Conservation (phyloP, 2,113 vertebrate genomes). For the Naja naja region DNA sequence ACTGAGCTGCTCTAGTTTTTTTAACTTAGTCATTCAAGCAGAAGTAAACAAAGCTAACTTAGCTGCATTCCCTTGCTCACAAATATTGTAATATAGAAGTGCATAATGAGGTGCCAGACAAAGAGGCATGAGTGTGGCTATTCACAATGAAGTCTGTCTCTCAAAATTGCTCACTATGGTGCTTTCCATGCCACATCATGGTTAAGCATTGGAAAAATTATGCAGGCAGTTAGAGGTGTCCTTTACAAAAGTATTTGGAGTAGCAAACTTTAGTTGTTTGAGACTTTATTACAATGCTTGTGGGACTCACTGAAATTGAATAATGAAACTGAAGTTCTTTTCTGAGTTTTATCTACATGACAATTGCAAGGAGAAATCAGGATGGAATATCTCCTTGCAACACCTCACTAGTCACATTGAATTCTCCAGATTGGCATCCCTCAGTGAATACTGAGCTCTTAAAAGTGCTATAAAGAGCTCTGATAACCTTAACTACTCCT, state of each 20-base stretch:
- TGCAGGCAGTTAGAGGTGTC: not conserved
- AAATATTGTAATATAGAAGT: not conserved
- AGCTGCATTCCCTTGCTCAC: not conserved
- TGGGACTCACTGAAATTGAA: slow-evolving; percentile 16
- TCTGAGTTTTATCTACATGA: not conserved
- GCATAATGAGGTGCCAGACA: not conserved
- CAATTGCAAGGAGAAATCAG: slow-evolving; percentile 28
- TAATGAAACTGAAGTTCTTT: slow-evolving; percentile 21
- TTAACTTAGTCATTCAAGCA: not conserved
- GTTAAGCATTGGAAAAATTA: slow-evolving; percentile 17
- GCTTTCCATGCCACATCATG: not conserved
- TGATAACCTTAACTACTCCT: slow-evolving; percentile 1
- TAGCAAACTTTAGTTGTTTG: slow-evolving; percentile 12
- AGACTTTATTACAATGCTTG: slow-evolving; percentile 10
- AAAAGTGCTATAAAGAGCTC: slow-evolving; percentile 22
- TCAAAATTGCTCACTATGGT: not conserved
- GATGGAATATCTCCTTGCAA: slow-evolving; percentile 36
- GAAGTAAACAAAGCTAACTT: not conserved
- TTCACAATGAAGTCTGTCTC: not conserved
- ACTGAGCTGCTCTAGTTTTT: not conserved
- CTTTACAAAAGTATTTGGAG: slow-evolving; percentile 6
- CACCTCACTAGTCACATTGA: slow-evolving; percentile 29
- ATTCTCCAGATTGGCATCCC: slow-evolving; percentile 24
- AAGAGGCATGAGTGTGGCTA: not conserved
- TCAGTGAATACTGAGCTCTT: not conserved